phyloP scores from a whole-genome alignment of 1,140 invertebrate species.

The Drosophila gunungcola region DNA sequence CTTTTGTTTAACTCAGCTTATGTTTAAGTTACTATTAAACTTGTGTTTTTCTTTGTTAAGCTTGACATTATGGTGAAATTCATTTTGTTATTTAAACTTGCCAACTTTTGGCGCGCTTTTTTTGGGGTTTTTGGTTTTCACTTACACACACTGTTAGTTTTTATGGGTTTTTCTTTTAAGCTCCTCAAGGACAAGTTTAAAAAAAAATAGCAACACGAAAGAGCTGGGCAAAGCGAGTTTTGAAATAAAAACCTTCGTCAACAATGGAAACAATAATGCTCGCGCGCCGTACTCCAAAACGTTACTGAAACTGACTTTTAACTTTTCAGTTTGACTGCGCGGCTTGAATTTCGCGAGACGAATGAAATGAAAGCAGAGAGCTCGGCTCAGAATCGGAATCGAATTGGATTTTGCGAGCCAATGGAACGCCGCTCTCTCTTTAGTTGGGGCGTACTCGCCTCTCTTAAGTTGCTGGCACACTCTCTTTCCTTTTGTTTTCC shows the following conservation, averaged over 20 bases:
- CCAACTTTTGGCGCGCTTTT: not conserved
- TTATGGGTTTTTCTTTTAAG: not conserved
- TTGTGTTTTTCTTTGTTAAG: not conserved
- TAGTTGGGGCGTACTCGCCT: not conserved
- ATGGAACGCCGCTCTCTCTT: slow-evolving; percentile 4
- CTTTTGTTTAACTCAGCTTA: not conserved
- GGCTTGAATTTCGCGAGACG: slow-evolving; percentile 2
- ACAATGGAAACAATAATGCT: slow-evolving; percentile 6
- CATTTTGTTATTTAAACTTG: not conserved
- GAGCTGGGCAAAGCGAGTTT: not conserved
- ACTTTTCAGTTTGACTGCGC: slow-evolving; percentile 8
- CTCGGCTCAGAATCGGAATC: slow-evolving; percentile 1
- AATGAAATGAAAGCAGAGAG: not conserved
- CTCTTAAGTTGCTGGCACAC: not conserved
- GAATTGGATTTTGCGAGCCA: slow-evolving; percentile 1
- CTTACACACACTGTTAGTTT: slow-evolving; percentile 8
- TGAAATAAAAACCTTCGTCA: not conserved
- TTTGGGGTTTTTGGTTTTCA: not conserved
- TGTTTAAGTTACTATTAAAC: not conserved
- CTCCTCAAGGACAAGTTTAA: not conserved
- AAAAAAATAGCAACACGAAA: not conserved
- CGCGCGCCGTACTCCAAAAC: slow-evolving; percentile 10
- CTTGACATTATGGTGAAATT: not conserved
- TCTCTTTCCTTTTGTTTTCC: not conserved
- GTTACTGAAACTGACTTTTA: slow-evolving; percentile 7